These are phyloP conservation scores for Geotrypetes seraphini DNA, from an alignment of 2,797 vertebrate species.

Conservation along the genomic window DNA sequence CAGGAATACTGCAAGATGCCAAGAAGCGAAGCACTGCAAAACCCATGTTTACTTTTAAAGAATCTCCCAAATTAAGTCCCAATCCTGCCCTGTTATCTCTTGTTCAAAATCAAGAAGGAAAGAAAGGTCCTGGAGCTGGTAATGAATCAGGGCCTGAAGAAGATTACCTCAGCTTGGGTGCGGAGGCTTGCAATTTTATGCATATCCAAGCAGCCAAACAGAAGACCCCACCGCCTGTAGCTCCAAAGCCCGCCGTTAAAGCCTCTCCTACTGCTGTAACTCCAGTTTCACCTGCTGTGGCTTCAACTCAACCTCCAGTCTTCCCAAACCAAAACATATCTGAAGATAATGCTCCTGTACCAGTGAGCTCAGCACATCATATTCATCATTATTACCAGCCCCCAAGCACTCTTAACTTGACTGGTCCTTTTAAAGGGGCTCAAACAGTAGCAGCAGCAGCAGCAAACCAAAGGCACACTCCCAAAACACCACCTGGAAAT, in stretches of 20 bases:
- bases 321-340: constrained; percentile 63
- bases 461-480: constrained; percentile 24
- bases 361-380: constrained; percentile 27
- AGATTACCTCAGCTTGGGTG: constrained; percentile 95
- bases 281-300: constrained; percentile 58
- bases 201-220: constrained; percentile 70
- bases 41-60: constrained; percentile 95
- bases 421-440: constrained; percentile 62
- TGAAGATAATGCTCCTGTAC: constrained; percentile 16
- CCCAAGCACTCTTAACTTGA: constrained; percentile 36
- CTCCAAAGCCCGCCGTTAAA: constrained; percentile 81
- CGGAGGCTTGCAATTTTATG: constrained; percentile 97
- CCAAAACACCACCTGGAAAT: constrained; percentile 48
- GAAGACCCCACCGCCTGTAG: constrained; percentile 89
- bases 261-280: constrained; percentile 46
- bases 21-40: constrained; percentile 65
- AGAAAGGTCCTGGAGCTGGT: constrained; percentile 58
- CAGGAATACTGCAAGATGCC: constrained; percentile 79
- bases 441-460: constrained; percentile 35
- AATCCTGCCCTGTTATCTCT: constrained; percentile 86
- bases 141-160: constrained; percentile 89
- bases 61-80: constrained; percentile 80
- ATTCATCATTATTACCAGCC: constrained; percentile 49
- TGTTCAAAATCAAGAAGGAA: constrained; percentile 71
- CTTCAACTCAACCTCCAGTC: constrained; percentile 56